These are phyloP conservation scores for Lichenostomus cassidix DNA, from an alignment of 2,113 vertebrate species.

Conservation along the genomic window DNA sequence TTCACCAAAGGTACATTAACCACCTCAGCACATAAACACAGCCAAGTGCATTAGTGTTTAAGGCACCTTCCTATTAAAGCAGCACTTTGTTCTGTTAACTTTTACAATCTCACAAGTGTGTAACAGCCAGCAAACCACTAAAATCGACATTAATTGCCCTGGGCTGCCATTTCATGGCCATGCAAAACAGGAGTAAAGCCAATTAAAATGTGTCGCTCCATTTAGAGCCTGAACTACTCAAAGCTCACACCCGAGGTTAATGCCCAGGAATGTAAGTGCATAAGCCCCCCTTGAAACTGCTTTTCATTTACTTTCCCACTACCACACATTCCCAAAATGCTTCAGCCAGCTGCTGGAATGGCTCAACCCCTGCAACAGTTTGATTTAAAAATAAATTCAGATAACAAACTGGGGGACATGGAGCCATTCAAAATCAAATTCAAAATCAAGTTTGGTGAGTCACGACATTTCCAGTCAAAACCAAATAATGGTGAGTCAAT, in stretches of 20 bases:
- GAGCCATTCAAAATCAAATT: background rate
- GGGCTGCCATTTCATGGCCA: background rate
- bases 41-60: background rate
- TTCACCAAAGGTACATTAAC: background rate
- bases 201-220: background rate
- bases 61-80: background rate
- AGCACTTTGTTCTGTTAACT: background rate
- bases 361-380: background rate
- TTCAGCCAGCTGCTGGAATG: background rate
- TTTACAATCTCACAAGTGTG: background rate
- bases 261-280: background rate
- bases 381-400: background rate
- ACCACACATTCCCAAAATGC: background rate
- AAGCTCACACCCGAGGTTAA: background rate
- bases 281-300: accelerated
- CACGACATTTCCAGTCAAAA: background rate
- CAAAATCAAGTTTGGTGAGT: background rate
- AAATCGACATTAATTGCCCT: background rate
- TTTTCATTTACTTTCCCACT: background rate
- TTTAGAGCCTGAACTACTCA: background rate
- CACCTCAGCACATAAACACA: background rate
- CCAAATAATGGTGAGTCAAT: background rate
- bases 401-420: background rate
- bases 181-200: background rate
- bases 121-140: background rate